Conservation (phyloP, 1,140 invertebrate genomes). For the Leptinotarsa texana region DNA sequence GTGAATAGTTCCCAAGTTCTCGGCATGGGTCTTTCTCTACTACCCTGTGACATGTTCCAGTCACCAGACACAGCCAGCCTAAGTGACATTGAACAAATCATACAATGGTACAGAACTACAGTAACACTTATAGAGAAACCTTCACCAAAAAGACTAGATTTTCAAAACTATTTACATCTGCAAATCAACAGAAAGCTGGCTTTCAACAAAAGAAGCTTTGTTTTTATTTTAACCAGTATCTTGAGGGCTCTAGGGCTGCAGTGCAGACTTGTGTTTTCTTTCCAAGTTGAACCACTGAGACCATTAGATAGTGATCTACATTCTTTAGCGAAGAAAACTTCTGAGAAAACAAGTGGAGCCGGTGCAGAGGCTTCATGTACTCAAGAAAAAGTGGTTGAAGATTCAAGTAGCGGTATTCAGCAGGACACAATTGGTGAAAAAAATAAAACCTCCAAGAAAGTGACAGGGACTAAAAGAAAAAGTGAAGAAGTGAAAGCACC, state of each 20-base stretch:
- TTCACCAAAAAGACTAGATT: slow-evolving; percentile 55
- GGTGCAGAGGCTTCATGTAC: neutral
- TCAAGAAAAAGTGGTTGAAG: neutral
- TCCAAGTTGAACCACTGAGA: slow-evolving; percentile 66
- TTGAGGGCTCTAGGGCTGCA: slow-evolving; percentile 79
- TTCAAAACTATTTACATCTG: slow-evolving; percentile 60
- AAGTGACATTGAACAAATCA: slow-evolving; percentile 75
- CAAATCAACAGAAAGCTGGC: slow-evolving; percentile 68
- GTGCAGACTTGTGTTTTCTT: slow-evolving; percentile 74
- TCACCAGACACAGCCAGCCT: slow-evolving; percentile 71
- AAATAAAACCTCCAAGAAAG: neutral
- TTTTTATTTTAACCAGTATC: slow-evolving; percentile 75
- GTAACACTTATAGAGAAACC: slow-evolving; percentile 62
- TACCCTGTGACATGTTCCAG: slow-evolving; percentile 70
- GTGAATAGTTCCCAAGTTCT: slow-evolving; percentile 72
- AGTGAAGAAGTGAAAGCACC: neutral
- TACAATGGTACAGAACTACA: slow-evolving; percentile 73
- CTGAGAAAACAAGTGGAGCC: slow-evolving; percentile 26
- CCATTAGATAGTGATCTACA: slow-evolving; percentile 63
- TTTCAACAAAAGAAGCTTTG: slow-evolving; percentile 68
- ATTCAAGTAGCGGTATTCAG: neutral
- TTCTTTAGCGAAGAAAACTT: slow-evolving; percentile 53
- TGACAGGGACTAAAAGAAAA: no score
- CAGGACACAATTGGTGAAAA: no score
- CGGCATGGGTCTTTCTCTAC: slow-evolving; percentile 69